A percentile compares a stretch with the other conserved stretches of the same genome.
These are phyloP conservation scores for Rhagonycha lutea DNA, from an alignment of 2,888 invertebrate species.

Conservation along the genomic window DNA sequence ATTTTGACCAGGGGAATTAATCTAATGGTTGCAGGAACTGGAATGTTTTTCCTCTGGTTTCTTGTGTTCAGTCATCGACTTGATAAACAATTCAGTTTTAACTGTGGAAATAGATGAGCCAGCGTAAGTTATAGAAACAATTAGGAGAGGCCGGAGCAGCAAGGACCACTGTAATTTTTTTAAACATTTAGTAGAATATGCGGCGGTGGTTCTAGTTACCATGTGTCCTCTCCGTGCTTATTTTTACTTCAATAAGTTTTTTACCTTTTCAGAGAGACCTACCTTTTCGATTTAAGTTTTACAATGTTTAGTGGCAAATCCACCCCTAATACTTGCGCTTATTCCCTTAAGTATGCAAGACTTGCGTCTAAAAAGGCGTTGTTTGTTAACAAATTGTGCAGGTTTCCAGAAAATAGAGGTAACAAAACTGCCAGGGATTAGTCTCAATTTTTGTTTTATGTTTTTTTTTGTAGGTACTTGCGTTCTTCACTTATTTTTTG, in stretches of 20 bases:
- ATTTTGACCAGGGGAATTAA: neutral
- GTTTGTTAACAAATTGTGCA: conserved; percentile 40
- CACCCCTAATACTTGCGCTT: conserved; percentile 9
- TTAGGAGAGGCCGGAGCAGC: no score
- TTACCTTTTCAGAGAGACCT: conserved; percentile 2
- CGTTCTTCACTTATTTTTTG: conserved; percentile 41
- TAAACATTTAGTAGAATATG: no score
- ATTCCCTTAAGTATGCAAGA: conserved; percentile 27
- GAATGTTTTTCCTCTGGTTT: conserved; percentile 35
- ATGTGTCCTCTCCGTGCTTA: no score
- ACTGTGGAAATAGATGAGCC: neutral
- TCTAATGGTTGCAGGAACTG: conserved; percentile 37
- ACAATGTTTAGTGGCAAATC: conserved; percentile 29
- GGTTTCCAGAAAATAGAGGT: conserved; percentile 14
- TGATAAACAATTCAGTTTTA: conserved; percentile 36
- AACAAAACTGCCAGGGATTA: neutral
- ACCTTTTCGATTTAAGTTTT: conserved; percentile 11
- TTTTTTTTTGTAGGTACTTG: conserved; percentile 41
- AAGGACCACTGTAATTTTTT: no score
- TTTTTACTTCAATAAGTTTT: neutral
- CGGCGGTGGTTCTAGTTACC: no score
- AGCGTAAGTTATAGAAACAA: neutral
- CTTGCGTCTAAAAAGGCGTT: conserved; percentile 26
- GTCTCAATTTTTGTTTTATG: neutral
- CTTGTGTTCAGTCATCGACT: conserved; percentile 32